Conservation (phyloP, 2,888 invertebrate genomes). For the Lochmaea crataegi region DNA sequence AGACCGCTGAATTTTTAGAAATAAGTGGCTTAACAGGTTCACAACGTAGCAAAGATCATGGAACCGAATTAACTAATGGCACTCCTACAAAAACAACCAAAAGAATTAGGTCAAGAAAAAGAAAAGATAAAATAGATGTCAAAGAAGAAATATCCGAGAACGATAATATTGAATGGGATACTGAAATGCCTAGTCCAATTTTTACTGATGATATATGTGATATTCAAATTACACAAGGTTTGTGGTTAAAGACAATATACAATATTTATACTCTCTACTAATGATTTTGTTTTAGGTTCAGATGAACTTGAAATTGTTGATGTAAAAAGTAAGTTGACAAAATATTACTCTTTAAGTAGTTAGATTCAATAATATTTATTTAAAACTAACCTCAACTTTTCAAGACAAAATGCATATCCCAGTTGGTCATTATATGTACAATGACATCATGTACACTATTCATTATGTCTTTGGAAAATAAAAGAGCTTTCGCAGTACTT, state of each 20-base stretch:
- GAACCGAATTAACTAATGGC: conserved; percentile 19
- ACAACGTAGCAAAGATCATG: conserved; percentile 16
- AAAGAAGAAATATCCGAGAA: conserved; percentile 13
- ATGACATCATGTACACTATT: too few relatives aligned
- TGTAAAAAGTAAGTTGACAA: conserved; percentile 26
- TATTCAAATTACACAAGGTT: conserved; percentile 24
- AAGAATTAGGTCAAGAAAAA: conserved; percentile 21
- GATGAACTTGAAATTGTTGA: conserved; percentile 10
- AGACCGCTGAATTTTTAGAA: conserved; percentile 74
- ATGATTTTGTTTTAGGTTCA: conserved; percentile 29
- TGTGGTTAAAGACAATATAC: background rate
- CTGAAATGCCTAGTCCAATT: conserved; percentile 29
- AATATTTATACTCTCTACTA: conserved; percentile 15
- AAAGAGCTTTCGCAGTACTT: too few relatives aligned
- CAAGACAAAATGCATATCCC: too few relatives aligned
- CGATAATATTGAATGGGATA: conserved; percentile 32
- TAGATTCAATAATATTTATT: background rate
- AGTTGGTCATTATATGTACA: too few relatives aligned
- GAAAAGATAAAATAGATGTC: conserved; percentile 21
- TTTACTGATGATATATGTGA: conserved; percentile 40
- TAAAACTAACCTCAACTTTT: background rate
- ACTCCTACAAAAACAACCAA: conserved; percentile 23
- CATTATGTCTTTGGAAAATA: too few relatives aligned
- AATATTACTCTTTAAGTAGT: background rate
- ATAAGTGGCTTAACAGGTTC: conserved; percentile 71